Conservation (phyloP, 2,113 vertebrate species). For the Lagopus muta region DNA sequence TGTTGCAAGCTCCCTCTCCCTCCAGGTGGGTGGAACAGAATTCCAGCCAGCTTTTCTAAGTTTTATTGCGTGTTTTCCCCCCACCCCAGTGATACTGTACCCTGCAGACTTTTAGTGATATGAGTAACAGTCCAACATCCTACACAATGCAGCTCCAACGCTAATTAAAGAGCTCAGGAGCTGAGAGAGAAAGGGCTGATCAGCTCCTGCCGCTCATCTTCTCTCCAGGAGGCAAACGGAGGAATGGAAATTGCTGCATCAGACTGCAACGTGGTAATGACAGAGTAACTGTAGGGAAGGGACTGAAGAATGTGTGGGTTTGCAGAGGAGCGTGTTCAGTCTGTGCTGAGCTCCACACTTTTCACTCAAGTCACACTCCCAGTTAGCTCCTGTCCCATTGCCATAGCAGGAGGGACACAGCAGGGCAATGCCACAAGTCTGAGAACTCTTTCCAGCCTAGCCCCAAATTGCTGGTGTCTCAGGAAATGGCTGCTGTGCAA, state of each 20-base stretch:
- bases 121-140: background rate
- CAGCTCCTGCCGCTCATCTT: background rate
- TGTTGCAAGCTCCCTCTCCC: background rate
- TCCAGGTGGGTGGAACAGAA: background rate
- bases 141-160: background rate
- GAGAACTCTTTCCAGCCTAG: background rate
- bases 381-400: background rate
- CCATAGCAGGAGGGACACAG: background rate
- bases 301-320: background rate
- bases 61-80: background rate
- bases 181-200: background rate
- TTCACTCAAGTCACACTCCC: background rate
- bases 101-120: background rate
- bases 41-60: background rate
- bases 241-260: background rate
- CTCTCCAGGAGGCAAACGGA: background rate
- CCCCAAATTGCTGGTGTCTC: background rate
- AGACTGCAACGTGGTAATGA: background rate
- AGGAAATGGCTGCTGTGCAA: constrained; percentile 1
- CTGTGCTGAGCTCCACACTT: constrained; percentile 9
- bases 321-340: background rate
- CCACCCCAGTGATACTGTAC: background rate
- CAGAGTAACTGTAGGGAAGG: background rate
- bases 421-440: background rate
- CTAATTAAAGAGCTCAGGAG: background rate